A percentile compares a stretch with the other conserved stretches of the same genome.
Evolutionary conservation across 2,888 invertebrate genomes (phyloP).

Genomic region (Drosophila lacicola): DNA sequence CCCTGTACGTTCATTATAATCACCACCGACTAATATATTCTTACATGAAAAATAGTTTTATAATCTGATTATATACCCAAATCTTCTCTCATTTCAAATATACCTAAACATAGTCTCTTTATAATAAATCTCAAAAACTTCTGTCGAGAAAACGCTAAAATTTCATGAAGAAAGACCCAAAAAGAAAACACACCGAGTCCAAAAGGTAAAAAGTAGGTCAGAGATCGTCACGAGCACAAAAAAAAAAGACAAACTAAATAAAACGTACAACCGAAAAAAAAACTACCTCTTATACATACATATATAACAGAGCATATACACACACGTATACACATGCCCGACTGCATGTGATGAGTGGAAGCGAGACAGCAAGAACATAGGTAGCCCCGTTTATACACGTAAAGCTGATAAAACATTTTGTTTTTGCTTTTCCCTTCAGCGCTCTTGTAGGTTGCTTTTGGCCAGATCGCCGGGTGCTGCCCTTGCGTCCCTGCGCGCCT

Average conservation of each 20-base stretch:
- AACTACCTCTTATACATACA: constrained; percentile 1
- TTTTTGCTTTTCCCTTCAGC: background rate
- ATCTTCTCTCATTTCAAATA: no score
- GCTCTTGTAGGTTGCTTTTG: constrained; percentile 14
- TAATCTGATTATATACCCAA: no score
- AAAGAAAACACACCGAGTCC: constrained; percentile 5
- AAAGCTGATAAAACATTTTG: constrained; percentile 33
- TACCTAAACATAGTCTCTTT: no score
- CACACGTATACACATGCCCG: background rate
- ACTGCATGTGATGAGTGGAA: constrained; percentile 21
- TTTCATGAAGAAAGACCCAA: background rate
- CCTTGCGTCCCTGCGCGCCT: constrained; percentile 66
- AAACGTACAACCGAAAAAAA: constrained; percentile 13
- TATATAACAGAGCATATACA: background rate
- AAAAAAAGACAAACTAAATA: constrained; percentile 14
- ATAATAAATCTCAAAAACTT: no score
- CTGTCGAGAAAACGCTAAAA: background rate
- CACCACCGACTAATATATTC: no score
- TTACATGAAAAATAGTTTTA: no score
- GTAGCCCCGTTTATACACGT: constrained; percentile 1
- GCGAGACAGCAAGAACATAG: constrained; percentile 41
- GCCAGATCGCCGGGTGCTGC: constrained; percentile 31
- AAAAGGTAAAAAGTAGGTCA: constrained; percentile 62
- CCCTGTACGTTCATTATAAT: no score
- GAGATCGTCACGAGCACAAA: constrained; percentile 37